A percentile compares a stretch with the other conserved stretches of the same genome.
phyloP scores from a whole-genome alignment of 2,888 invertebrate species.

The Sphaeridia pumilis region DNA sequence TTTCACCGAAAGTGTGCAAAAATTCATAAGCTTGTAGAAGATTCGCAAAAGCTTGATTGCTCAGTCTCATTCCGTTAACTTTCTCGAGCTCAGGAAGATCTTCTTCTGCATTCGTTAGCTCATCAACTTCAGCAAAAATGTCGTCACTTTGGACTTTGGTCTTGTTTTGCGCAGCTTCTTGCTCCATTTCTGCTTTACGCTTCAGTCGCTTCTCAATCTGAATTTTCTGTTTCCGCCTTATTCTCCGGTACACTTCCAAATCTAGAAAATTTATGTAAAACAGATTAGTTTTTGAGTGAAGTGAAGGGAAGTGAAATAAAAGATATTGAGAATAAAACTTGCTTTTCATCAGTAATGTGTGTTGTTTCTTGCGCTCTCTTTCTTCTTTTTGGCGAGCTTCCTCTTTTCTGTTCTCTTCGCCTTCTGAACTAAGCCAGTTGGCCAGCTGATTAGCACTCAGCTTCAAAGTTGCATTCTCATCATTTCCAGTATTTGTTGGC shows the following conservation, averaged over 20 bases:
- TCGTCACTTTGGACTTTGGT: not conserved
- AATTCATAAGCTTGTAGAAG: constrained; percentile 93
- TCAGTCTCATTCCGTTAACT: constrained; percentile 65
- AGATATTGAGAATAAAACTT: constrained; percentile 9
- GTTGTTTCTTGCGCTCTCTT: constrained; percentile 76
- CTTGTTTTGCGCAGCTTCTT: not conserved
- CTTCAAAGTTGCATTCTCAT: constrained; percentile 17
- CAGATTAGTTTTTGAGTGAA: not conserved
- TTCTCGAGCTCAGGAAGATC: constrained; percentile 50
- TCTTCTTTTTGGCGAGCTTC: constrained; percentile 49
- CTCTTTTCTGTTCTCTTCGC: constrained; percentile 18
- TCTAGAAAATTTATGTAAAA: constrained; percentile 6
- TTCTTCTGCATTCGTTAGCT: constrained; percentile 17
- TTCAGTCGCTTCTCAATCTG: constrained; percentile 21
- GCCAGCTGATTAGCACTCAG: constrained; percentile 21
- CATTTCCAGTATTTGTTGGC: constrained; percentile 41
- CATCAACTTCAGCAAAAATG: constrained; percentile 10
- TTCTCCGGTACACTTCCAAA: constrained; percentile 22
- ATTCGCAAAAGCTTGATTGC: constrained; percentile 83
- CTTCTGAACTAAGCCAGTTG: constrained; percentile 24
- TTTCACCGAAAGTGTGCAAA: constrained; percentile 84
- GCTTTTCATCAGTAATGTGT: constrained; percentile 63
- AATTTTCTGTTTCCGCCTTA: constrained; percentile 20
- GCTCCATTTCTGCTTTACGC: constrained; percentile 19
- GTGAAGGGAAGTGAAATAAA: not conserved